Evolutionary conservation across 2,888 invertebrate species (phyloP).

Genomic region (Hoplodrina ambigua): DNA sequence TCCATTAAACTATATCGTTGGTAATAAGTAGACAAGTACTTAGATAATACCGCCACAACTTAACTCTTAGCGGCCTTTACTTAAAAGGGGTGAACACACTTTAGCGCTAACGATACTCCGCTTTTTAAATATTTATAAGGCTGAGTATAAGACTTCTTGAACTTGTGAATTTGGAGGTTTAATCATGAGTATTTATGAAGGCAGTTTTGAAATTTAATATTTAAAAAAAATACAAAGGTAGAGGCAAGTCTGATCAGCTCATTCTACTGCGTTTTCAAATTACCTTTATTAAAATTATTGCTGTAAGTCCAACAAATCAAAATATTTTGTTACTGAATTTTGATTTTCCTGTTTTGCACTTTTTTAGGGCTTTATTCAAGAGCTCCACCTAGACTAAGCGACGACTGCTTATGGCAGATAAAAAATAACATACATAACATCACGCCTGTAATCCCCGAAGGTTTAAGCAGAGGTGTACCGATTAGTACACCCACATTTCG

Average conservation of each 20-base stretch:
- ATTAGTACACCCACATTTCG: too few relatives aligned
- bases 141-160: slow-evolving; percentile 71
- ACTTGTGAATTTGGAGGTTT: slow-evolving; percentile 61
- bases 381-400: too few relatives aligned
- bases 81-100: slow-evolving; percentile 89
- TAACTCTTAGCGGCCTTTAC: slow-evolving; percentile 84
- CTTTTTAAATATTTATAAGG: slow-evolving; percentile 79
- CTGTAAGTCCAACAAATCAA: too few relatives aligned
- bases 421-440: too few relatives aligned
- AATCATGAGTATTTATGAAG: slow-evolving; percentile 33
- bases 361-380: too few relatives aligned
- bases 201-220: neutral
- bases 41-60: slow-evolving; percentile 76
- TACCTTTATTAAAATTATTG: too few relatives aligned
- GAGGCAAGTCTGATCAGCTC: neutral
- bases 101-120: slow-evolving; percentile 78
- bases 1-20: slow-evolving; percentile 43
- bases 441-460: too few relatives aligned
- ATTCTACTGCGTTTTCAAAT: too few relatives aligned
- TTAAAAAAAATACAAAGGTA: neutral
- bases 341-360: too few relatives aligned
- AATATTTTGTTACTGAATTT: too few relatives aligned
- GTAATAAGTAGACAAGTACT: slow-evolving; percentile 55
- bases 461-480: too few relatives aligned
- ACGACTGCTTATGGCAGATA: too few relatives aligned